Evolutionary conservation across 1,140 invertebrate species (phyloP).

Genomic region (Drosophila orosa): DNA sequence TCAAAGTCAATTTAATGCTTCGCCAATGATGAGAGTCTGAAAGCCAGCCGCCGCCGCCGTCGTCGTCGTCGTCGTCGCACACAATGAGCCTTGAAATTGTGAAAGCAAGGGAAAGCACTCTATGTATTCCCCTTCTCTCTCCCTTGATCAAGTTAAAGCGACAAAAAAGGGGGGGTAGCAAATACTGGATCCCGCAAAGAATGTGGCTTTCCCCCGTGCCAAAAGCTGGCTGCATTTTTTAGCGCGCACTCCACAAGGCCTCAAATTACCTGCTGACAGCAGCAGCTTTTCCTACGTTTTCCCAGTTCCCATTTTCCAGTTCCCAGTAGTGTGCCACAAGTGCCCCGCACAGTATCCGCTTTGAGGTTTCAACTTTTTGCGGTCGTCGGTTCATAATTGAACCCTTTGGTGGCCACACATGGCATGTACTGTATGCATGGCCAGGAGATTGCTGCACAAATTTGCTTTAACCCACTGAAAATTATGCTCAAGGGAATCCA

Average conservation of each 20-base stretch:
- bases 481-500: slow-evolving; percentile 57
- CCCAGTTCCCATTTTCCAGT: background rate
- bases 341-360: slow-evolving; percentile 55
- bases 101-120: slow-evolving; percentile 9
- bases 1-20: slow-evolving; percentile 80
- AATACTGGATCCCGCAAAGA: slow-evolving; percentile 30
- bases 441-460: slow-evolving; percentile 55
- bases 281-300: slow-evolving; percentile 2
- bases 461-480: slow-evolving; percentile 65
- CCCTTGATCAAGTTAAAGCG: slow-evolving; percentile 44
- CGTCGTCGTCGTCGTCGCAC: slow-evolving; percentile 19
- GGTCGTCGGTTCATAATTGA: slow-evolving; percentile 71
- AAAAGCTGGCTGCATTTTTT: slow-evolving; percentile 44
- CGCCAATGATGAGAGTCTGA: slow-evolving; percentile 53
- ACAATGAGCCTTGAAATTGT: slow-evolving; percentile 80
- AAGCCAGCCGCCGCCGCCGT: slow-evolving; percentile 20
- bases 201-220: slow-evolving; percentile 55
- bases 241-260: slow-evolving; percentile 30
- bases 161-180: slow-evolving; percentile 29
- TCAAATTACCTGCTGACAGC: slow-evolving; percentile 41
- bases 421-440: slow-evolving; percentile 9
- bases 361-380: slow-evolving; percentile 55
- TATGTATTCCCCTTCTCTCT: background rate
- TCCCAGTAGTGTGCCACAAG: slow-evolving; percentile 36
- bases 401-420: slow-evolving; percentile 61